Base-by-base conservation (phyloP, 2,797 vertebrate genomes). In the Spatula versicolor region DNA sequence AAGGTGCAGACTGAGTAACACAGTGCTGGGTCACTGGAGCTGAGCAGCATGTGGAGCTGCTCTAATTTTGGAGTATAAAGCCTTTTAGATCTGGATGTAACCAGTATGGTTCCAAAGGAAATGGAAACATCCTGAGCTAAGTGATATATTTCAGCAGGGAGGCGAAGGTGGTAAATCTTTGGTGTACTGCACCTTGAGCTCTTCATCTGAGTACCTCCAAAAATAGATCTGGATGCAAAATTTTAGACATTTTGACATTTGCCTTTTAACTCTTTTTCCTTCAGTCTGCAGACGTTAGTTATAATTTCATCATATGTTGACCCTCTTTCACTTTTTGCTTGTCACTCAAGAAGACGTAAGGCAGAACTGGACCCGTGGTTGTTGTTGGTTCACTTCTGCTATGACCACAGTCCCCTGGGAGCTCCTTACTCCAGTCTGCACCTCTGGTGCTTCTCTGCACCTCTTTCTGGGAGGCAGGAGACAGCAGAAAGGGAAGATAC, bases 11-110 rank as follows among this genome's bases (percentile, higher is more conserved):
- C 6, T 16, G 66, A 86, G n/a, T 9, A 92, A 54, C 26, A 50
- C n/a, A 77, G 54, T 62, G 60, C 73, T 91, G 52, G 11, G 19
- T 74, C 9, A 1, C 43, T 72, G 67, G 52, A 93, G 66, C 46
- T 88, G 33, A 94, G 62, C 21, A 69, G 43, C 84, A 83, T 85
- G 41, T 75, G 79, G 41, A 50, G 48, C 48, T 50, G 48, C 48
- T 92, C 62, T 83, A 41, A 91, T 69, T 90, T 86, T 30, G 46
- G 43, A 91, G 31, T 60, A 86, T 73, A 88, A 89, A 91, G 66
- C 35, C 46, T 81, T 72, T 81, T 4, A 56, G 55, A 81, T 55
- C 26, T 82, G 63, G 79, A 71, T 91, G 45, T 12, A 79, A 76
- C 39, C 58, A 83, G 6, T 16, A 37, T 60, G 23, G 6, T 85